Base-by-base conservation (phyloP, 2,113 vertebrate genomes). In the Nibea coibor region DNA sequence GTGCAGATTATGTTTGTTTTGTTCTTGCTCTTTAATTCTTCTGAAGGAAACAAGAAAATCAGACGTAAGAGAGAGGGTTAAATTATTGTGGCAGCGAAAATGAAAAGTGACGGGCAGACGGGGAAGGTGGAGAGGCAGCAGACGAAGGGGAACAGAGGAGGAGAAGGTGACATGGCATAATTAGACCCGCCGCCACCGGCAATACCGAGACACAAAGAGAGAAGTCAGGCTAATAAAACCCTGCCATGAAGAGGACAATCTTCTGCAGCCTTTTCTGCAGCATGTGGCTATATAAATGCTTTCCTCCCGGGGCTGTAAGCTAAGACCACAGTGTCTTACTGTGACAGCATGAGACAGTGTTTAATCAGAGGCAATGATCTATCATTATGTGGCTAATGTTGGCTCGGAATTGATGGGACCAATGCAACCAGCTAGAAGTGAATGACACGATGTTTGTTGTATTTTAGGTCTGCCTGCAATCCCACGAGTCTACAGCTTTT, bases 181-280 rank as follows among this genome's bases (percentile, higher is more conserved):
- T 92, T 85, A 89, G 63, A 72, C 19, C 50, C 6, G 5, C 77
- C 3, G 57, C 83, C 72, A 56, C 7, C 12, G 6, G 61, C 61
- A 8, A 26, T 22, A 20, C 20, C 47, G 59, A 73, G 59, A 68
- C 4, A 59, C 73, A 63, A 68, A 74, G 54, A 57, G 35, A 63
- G 9, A 76, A 78, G 61, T 81, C 71, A 66, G 50, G 43, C 72
- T 84, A 89, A 90, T 89, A 81, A 78, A 82, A 62, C 50, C 74
- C 78, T 91, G 91, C 72, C 86, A 80, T 17, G 66, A 81, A 59
- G 68, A 80, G 74, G 67, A 51, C 76, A 35, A 4, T 45, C 62
- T 59, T 71, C 61, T 2, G 8, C 58, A 70, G 63, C n/a, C 24
- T 8, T 54, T 66, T 73, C 71, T 81, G 61, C 75, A 72, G 10